Conservation (phyloP, 2,797 vertebrate genomes). For the Syngnathus rostellatus region DNA sequence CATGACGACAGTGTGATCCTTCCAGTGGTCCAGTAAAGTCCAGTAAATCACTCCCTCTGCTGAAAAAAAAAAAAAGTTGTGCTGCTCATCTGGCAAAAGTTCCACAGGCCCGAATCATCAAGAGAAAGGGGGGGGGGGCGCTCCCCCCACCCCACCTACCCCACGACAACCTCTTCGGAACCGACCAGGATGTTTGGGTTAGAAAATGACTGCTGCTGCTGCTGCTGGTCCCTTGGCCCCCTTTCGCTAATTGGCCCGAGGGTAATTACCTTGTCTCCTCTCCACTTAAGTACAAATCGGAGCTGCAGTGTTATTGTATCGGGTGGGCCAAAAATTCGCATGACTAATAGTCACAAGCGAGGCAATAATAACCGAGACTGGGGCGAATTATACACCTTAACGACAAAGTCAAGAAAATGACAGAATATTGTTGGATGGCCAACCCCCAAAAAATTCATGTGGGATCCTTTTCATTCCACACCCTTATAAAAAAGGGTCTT, state of each 20-base stretch:
- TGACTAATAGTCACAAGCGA: conserved; percentile 41
- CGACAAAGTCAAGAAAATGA: not conserved
- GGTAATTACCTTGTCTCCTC: conserved; percentile 71
- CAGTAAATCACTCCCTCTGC: conserved; percentile 55
- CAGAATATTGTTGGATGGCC: not conserved
- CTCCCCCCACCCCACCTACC: not conserved
- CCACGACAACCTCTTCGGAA: conserved; percentile 39
- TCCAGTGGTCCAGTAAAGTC: conserved; percentile 7
- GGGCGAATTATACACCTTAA: not conserved
- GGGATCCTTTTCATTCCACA: not conserved
- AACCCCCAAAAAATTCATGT: not conserved
- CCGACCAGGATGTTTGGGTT: conserved; percentile 73
- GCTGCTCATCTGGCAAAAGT: conserved; percentile 70
- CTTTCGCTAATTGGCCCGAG: conserved; percentile 67
- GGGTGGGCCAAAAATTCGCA: conserved; percentile 30
- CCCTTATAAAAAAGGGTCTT: not conserved
- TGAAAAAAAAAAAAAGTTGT: conserved; percentile 36
- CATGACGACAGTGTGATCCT: not conserved
- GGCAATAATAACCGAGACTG: conserved; percentile 14
- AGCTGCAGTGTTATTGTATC: conserved; percentile 47
- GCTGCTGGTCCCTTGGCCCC: conserved; percentile 59
- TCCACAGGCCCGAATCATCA: conserved; percentile 50
- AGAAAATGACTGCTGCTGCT: conserved; percentile 64
- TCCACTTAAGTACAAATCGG: conserved; percentile 60
- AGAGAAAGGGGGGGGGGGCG: conserved; percentile 31